Evolutionary conservation across 2,113 vertebrate genomes (phyloP).

Genomic region (Garra rufa): DNA sequence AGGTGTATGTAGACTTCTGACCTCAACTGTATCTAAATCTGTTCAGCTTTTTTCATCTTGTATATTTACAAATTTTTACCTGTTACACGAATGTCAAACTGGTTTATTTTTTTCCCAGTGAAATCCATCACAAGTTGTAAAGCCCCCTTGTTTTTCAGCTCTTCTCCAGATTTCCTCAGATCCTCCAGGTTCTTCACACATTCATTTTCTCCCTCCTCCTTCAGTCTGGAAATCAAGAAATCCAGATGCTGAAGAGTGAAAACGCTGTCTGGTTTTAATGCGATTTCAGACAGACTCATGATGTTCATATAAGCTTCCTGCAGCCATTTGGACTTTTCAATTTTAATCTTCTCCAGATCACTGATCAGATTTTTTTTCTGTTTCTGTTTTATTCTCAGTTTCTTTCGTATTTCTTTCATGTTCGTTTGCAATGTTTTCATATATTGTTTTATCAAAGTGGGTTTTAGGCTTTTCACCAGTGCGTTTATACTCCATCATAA

Average conservation of each 20-base stretch:
- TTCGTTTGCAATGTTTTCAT: not conserved
- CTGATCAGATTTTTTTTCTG: not conserved
- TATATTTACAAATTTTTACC: too few species aligned
- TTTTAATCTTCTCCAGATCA: not conserved
- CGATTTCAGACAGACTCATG: slow-evolving; percentile 20
- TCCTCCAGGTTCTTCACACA: too few species aligned
- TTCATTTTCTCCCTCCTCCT: not conserved
- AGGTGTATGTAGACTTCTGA: too few species aligned
- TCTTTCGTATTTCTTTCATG: not conserved
- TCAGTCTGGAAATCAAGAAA: slow-evolving; percentile 44
- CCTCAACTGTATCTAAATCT: too few species aligned
- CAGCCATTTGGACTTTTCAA: not conserved
- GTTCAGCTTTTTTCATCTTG: too few species aligned
- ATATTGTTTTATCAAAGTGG: not conserved
- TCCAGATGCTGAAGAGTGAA: slow-evolving; percentile 44
- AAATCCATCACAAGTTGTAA: not conserved
- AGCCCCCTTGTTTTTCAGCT: not conserved
- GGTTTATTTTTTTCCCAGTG: too few species aligned
- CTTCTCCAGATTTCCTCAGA: slow-evolving; percentile 17
- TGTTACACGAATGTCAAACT: too few species aligned
- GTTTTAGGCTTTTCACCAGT: not conserved
- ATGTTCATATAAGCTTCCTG: slow-evolving; percentile 33
- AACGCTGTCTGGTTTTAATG: too few species aligned
- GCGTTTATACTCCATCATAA: slow-evolving; percentile 9
- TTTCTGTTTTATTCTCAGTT: not conserved